A percentile compares a stretch with the other conserved stretches of the same genome.
Evolutionary conservation across 2,797 vertebrate species (phyloP).

Genomic region (Gadopsis marmoratus): DNA sequence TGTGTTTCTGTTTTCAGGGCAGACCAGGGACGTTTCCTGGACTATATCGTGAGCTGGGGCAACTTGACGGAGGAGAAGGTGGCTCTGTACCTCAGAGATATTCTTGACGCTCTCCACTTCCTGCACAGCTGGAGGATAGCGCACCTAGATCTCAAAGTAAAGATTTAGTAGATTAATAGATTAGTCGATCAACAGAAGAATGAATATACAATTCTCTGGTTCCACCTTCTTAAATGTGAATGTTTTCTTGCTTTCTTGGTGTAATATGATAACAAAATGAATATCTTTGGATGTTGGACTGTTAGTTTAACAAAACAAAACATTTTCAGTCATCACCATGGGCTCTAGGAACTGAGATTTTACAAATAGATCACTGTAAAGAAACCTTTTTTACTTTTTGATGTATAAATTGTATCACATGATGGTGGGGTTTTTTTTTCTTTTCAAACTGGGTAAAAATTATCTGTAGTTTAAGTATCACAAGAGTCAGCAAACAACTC

Average conservation of each 20-base stretch:
- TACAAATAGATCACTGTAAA: neutral
- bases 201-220: too few relatives aligned
- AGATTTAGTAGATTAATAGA: neutral
- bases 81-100: constrained; percentile 91
- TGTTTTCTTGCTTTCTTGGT: neutral
- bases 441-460: neutral
- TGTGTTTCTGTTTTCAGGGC: constrained; percentile 81
- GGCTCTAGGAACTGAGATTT: neutral
- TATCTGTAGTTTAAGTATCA: neutral
- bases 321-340: neutral
- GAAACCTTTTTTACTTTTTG: neutral
- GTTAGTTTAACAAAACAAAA: neutral
- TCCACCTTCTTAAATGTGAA: neutral
- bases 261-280: neutral
- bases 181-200: neutral
- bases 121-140: constrained; percentile 95
- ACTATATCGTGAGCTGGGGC: constrained; percentile 93
- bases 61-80: constrained; percentile 96
- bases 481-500: neutral
- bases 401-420: neutral
- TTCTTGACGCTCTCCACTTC: constrained; percentile 93
- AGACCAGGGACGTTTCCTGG: constrained; percentile 92
- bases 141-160: constrained; percentile 95
- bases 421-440: neutral
- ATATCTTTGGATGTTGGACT: neutral